Base-by-base conservation (phyloP, 2,888 invertebrate genomes). In the Dryadula phaetusa region DNA sequence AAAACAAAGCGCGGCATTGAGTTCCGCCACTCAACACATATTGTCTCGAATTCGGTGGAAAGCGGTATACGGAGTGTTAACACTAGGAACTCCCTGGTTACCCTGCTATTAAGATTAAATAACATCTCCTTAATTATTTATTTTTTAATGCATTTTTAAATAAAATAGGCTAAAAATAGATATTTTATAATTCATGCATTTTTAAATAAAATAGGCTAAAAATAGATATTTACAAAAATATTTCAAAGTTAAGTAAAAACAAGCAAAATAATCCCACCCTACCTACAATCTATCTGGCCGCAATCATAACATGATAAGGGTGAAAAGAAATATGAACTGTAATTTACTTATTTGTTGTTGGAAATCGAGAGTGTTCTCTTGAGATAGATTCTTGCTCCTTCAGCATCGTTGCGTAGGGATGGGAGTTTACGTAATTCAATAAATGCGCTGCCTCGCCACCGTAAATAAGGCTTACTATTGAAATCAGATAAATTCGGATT, bases 311-410 rank as follows among this genome's bases (percentile, higher is more conserved):
- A 44, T 56, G 16, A 44, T 60, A 42, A 60, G 60, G 44, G 44
- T 46, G 52, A 40, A 63, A 42, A 44, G 58, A 69, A 66, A 70
- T 70, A 61, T 65, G 68, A 62, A 54, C 46, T 53, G 69, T 63
- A 66, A 66, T 68, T 65, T 67, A 60, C 67, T 70, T 67, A 68
- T 65, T 70, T 67, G 70, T 64, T 52, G 62, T 46, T 66, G 32
- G 68, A 63, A 65, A 67, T 62, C 46, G 65, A 69, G 67, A 69
- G 62, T 63, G 65, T 47, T 65, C 64, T 62, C 67, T 37, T 22
- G 56, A 67, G 70, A 64, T 67, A 67, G 61, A 62, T 70, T 67
- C 44, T 42, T 40, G 40, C 37, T 52, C 44, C 40, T 62, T 44
- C 63, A 60, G 44, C 60, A 46, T 46, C 60, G 20, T n/a, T 40